These are phyloP conservation scores for Heliangelus exortis DNA, from an alignment of 2,797 vertebrate genomes.

Conservation along the genomic window DNA sequence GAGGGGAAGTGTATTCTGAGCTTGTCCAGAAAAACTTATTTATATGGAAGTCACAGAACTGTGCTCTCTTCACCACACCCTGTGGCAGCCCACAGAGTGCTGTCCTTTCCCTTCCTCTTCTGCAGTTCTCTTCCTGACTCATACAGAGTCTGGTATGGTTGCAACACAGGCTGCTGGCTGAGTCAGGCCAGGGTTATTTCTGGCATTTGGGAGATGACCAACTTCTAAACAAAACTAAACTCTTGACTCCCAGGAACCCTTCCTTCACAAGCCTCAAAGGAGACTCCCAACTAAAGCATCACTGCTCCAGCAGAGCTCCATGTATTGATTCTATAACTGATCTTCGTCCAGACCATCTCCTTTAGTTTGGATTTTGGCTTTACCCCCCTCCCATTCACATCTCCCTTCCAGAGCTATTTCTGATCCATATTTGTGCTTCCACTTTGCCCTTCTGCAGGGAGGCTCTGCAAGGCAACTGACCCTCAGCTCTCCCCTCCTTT, in stretches of 20 bases:
- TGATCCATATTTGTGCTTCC: neutral
- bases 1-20: slow-evolving; percentile 4
- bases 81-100: slow-evolving; percentile 19
- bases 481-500: neutral
- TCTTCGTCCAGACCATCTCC: neutral
- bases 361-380: neutral
- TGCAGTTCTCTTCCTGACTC: slow-evolving; percentile 58
- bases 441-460: neutral
- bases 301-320: neutral
- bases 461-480: neutral
- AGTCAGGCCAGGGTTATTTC: slow-evolving; percentile 52
- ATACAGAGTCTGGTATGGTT: slow-evolving; percentile 14
- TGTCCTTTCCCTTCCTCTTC: slow-evolving; percentile 33
- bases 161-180: slow-evolving; percentile 32
- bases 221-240: neutral
- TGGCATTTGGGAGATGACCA: neutral
- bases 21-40: neutral
- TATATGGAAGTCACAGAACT: neutral
- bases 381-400: neutral
- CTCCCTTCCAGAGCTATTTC: neutral
- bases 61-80: slow-evolving; percentile 23
- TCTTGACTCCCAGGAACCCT: neutral
- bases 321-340: neutral
- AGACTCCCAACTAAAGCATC: neutral
- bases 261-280: neutral